Evolutionary conservation across 2,888 invertebrate species (phyloP), one percentile per base, ranked within the genome.

Genomic region (Nyleta sp.): DNA sequence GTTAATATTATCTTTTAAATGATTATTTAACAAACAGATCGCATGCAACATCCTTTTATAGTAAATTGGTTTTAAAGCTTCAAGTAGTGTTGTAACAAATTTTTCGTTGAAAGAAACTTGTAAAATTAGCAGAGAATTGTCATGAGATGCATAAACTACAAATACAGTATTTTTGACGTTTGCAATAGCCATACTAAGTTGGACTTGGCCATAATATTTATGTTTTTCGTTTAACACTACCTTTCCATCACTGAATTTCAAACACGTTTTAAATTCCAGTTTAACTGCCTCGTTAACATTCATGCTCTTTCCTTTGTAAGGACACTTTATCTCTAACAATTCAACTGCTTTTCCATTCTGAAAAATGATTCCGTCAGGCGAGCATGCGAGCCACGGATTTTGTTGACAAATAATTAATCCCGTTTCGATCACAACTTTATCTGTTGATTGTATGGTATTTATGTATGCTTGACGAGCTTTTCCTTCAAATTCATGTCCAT

Each of bases 251-350:
- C 5, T 18, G 5, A 11, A 22, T 4, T 5, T 7, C 7, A 78
- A 50, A 68, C 65, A 64, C 68, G 65, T 78, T 3, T 59, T 48
- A 40, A 82, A 48, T 62, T 65, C 64, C 4, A n/a, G 28, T 24
- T 77, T 18, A 2, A 79, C 31, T 17, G 71, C 72, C 11, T 48
- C 65, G 8, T 42, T 8, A 22, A 77, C 52, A 20, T 13, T 33
- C 59, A 57, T 70, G 17, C 57, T 48, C 78, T 81, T 82, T 28
- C 85, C 83, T 67, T 48, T 46, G 22, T 68, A 72, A 24, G 82
- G 82, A 46, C 83, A 85, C 72, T 85, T 84, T n/a, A 84, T 84
- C 81, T 84, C 83, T n/a, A 85, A 46, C 40, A 84, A 53, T 42
- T 24, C 78, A 15, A 46, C 6, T 11, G 83, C 82, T 24, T 81